These are phyloP conservation scores for Drosophila ohnishii DNA, from an alignment of 1,140 invertebrate genomes.

Conservation along the genomic window DNA sequence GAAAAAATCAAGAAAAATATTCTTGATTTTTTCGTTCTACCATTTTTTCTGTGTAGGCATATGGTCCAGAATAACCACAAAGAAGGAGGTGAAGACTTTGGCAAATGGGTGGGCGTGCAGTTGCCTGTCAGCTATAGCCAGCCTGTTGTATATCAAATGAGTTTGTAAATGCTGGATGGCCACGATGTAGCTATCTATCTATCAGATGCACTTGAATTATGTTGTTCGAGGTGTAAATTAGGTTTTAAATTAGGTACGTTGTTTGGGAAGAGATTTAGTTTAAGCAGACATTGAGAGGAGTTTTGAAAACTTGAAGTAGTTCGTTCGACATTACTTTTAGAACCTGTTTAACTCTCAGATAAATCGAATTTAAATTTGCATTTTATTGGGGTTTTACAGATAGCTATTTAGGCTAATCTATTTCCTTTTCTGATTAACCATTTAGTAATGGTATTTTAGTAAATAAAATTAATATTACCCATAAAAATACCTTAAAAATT, in stretches of 20 bases:
- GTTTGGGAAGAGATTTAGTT: not conserved
- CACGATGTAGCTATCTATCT: conserved; percentile 7
- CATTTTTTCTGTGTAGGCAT: no score
- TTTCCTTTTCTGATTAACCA: not conserved
- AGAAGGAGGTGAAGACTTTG: conserved; percentile 9
- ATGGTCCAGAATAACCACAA: conserved; percentile 25
- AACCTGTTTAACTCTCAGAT: conserved; percentile 15
- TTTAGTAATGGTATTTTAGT: not conserved
- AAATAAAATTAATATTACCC: no score
- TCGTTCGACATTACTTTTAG: not conserved
- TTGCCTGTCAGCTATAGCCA: conserved; percentile 10
- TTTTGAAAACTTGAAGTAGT: not conserved
- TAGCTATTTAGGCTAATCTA: not conserved
- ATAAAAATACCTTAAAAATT: no score
- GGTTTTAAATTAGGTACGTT: conserved; percentile 33
- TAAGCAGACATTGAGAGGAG: not conserved
- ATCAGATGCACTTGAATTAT: conserved; percentile 46
- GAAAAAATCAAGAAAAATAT: no score
- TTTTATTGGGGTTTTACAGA: not conserved
- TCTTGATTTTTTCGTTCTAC: no score
- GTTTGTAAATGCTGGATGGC: conserved; percentile 29
- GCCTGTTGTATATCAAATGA: conserved; percentile 37
- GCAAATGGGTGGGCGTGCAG: conserved; percentile 39
- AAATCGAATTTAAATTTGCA: not conserved
- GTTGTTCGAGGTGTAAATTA: conserved; percentile 56